Conservation (phyloP, 2,113 vertebrate genomes). For the Xyrauchen texanus region DNA sequence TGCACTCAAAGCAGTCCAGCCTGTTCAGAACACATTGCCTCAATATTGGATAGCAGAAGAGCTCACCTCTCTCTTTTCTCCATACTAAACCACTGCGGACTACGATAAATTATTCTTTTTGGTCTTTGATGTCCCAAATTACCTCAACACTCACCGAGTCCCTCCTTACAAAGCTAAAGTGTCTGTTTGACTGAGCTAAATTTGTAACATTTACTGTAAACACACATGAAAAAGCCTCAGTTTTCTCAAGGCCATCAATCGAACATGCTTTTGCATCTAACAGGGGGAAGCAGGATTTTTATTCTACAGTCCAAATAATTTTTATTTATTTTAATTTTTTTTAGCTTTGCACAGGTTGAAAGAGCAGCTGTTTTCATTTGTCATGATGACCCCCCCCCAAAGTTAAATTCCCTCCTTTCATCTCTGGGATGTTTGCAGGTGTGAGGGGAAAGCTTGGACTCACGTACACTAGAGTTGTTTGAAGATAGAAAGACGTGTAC, state of each 20-base stretch:
- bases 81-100: background rate
- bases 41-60: background rate
- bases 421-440: constrained; percentile 30
- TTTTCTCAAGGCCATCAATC: constrained; percentile 34
- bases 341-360: constrained; percentile 23
- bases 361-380: constrained; percentile 1
- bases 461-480: constrained; percentile 10
- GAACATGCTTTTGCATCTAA: constrained; percentile 34
- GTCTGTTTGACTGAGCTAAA: constrained; percentile 16
- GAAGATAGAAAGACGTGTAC: constrained; percentile 11
- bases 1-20: background rate
- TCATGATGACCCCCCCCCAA: background rate
- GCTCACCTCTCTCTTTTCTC: background rate
- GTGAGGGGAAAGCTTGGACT: constrained; percentile 6
- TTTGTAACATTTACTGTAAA: constrained; percentile 27
- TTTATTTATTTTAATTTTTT: background rate
- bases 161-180: constrained; percentile 4
- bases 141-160: constrained; percentile 37
- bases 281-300: background rate
- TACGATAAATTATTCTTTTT: constrained; percentile 52
- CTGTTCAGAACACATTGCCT: background rate
- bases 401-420: constrained; percentile 2
- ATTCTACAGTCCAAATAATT: background rate
- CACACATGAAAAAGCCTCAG: constrained; percentile 35
- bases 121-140: constrained; percentile 47